A percentile compares a stretch with the other conserved stretches of the same genome.
These are phyloP conservation scores for Caenorhabditis plicata DNA, from an alignment of 2,888 invertebrate genomes.

Conservation along the genomic window DNA sequence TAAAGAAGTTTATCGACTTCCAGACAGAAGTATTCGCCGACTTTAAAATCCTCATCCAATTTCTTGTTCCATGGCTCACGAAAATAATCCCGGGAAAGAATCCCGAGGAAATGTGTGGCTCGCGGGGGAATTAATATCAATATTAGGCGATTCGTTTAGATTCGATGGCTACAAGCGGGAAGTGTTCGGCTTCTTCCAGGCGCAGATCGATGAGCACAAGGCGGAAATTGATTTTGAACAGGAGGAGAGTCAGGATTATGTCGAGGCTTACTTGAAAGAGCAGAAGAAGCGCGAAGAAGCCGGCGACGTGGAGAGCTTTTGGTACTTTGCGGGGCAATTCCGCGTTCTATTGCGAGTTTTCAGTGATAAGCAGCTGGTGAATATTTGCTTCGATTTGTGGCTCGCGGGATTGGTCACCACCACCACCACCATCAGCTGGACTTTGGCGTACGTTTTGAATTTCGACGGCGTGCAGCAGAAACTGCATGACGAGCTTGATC, in stretches of 20 bases:
- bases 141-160: too few relatives aligned
- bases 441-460: conserved; percentile 15
- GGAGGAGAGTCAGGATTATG: conserved; percentile 17
- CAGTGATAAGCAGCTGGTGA: conserved; percentile 12
- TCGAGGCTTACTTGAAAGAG: conserved; percentile 34
- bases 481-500: conserved; percentile 39
- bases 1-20: conserved; percentile 5
- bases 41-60: conserved; percentile 4
- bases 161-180: not conserved
- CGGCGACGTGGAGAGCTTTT: conserved; percentile 12
- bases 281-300: conserved; percentile 18
- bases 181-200: conserved; percentile 16
- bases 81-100: conserved; percentile 6
- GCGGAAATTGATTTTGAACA: conserved; percentile 23
- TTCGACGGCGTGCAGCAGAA: conserved; percentile 33
- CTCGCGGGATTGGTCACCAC: conserved; percentile 20
- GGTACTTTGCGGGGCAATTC: not conserved
- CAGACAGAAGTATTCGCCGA: conserved; percentile 3
- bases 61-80: conserved; percentile 4
- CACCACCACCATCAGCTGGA: conserved; percentile 17
- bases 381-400: conserved; percentile 26
- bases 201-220: conserved; percentile 27
- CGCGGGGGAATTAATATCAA: not conserved
- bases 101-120: conserved; percentile 11
- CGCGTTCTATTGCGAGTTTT: not conserved